These are phyloP conservation scores for Clostera curtula DNA, from an alignment of 2,888 invertebrate genomes.

Conservation along the genomic window DNA sequence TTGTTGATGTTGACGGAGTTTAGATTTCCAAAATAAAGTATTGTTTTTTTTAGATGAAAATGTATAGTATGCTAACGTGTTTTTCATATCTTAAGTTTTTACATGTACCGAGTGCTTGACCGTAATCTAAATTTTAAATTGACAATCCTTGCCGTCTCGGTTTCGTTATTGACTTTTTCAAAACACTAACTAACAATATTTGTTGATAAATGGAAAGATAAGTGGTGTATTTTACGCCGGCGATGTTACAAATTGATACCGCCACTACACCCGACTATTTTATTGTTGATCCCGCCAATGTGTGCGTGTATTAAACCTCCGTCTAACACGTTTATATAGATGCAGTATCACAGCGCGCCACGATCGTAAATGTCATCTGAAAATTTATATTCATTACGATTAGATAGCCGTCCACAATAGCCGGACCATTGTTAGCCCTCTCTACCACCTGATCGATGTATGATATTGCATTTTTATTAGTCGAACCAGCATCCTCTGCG, in stretches of 20 bases:
- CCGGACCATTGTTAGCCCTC: conserved; percentile 57
- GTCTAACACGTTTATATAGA: conserved; percentile 61
- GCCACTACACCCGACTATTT: conserved; percentile 36
- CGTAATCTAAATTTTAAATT: no score
- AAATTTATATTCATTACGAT: conserved; percentile 75
- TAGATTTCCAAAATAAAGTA: no score
- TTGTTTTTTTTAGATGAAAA: no score
- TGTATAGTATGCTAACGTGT: no score
- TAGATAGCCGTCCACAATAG: conserved; percentile 68
- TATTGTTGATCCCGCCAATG: conserved; percentile 38
- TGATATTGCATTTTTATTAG: conserved; percentile 63
- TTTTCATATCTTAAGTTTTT: no score
- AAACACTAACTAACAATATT: conserved; percentile 34
- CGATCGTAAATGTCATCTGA: conserved; percentile 73
- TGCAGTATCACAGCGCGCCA: conserved; percentile 62
- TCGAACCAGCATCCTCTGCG: conserved; percentile 26
- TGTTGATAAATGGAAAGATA: conserved; percentile 51
- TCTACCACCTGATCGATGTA: conserved; percentile 64
- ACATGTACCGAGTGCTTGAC: no score
- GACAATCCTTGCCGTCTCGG: conserved; percentile 4
- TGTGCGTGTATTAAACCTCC: conserved; percentile 55
- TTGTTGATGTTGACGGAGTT: no score
- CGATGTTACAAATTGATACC: conserved; percentile 57
- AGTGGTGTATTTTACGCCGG: conserved; percentile 41
- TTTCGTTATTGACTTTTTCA: conserved; percentile 21